Percentiles rank a stretch among this genome's conserved stretches.
phyloP scores from a whole-genome alignment of 2,888 invertebrate species.

The Cataglyphis livida region DNA sequence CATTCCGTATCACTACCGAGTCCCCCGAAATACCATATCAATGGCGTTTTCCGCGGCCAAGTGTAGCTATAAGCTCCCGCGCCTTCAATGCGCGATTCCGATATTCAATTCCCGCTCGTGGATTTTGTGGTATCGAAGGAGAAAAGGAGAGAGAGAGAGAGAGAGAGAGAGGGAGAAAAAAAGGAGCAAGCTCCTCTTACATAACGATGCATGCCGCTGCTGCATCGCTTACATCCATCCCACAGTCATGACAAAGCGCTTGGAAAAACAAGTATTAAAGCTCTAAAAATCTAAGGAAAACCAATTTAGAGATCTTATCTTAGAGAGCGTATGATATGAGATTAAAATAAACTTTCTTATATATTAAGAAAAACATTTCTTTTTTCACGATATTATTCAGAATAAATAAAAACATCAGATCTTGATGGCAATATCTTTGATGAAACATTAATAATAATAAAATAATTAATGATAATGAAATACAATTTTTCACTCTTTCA shows the following conservation, averaged over 20 bases:
- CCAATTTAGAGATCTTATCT: constrained; percentile 4
- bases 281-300: constrained; percentile 24
- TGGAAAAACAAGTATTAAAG: constrained; percentile 32
- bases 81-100: constrained; percentile 40
- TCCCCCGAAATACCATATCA: constrained; percentile 43
- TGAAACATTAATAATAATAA: not conserved
- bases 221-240: constrained; percentile 23
- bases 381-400: not conserved
- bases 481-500: not conserved
- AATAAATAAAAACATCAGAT: not conserved
- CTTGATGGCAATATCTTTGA: not conserved
- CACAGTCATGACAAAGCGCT: not conserved
- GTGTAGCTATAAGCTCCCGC: constrained; percentile 32
- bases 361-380: not conserved
- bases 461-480: not conserved
- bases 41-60: constrained; percentile 40
- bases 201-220: constrained; percentile 33
- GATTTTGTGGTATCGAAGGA: constrained; percentile 32
- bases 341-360: not conserved
- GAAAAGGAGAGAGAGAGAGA: not conserved
- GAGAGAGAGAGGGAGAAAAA: not conserved
- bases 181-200: constrained; percentile 26
- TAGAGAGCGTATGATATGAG: not conserved
- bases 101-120: constrained; percentile 57
- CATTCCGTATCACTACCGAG: constrained; percentile 22